A percentile compares a stretch with the other conserved stretches of the same genome.
These are phyloP conservation scores for Tragelaphus oryx DNA, from an alignment of 2,797 vertebrate species.

Conservation along the genomic window DNA sequence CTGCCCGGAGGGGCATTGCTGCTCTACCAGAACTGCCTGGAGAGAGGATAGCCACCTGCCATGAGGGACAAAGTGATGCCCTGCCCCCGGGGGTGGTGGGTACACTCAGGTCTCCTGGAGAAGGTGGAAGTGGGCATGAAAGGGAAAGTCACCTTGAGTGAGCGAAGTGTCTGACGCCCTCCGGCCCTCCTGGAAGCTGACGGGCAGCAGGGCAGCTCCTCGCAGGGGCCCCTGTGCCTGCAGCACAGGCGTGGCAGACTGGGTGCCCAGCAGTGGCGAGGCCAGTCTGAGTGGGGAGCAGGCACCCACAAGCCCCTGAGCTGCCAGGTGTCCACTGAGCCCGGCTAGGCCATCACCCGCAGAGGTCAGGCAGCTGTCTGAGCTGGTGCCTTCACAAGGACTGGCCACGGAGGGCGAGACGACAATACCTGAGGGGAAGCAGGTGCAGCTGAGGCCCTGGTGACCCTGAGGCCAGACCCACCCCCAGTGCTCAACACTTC, in stretches of 20 bases:
- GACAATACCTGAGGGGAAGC: constrained; percentile 84
- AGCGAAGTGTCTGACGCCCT: constrained; percentile 96
- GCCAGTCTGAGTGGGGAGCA: constrained; percentile 80
- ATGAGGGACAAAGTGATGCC: accelerated
- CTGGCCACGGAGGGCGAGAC: constrained; percentile 79
- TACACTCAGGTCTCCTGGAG: accelerated
- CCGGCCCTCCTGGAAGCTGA: constrained; percentile 94
- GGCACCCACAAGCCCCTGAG: constrained; percentile 79
- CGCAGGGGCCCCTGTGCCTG: constrained; percentile 86
- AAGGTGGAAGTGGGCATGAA: accelerated
- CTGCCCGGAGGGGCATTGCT: no score
- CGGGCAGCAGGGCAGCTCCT: constrained; percentile 81
- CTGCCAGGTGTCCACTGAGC: constrained; percentile 82
- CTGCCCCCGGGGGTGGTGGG: not conserved
- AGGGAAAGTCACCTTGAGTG: constrained; percentile 88
- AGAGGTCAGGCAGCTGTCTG: constrained; percentile 93
- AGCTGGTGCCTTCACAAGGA: constrained; percentile 91
- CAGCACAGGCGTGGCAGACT: constrained; percentile 89
- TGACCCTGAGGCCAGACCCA: not conserved
- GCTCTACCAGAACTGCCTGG: accelerated
- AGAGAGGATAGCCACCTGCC: not conserved
- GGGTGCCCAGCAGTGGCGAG: constrained; percentile 82
- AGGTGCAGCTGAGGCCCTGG: accelerated
- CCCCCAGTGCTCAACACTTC: not conserved
- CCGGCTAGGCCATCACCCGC: constrained; percentile 78